Percentiles rank a stretch among this genome's conserved stretches.
These are phyloP conservation scores for Eurytoma adleriae DNA, from an alignment of 2,888 invertebrate genomes.

Conservation along the genomic window DNA sequence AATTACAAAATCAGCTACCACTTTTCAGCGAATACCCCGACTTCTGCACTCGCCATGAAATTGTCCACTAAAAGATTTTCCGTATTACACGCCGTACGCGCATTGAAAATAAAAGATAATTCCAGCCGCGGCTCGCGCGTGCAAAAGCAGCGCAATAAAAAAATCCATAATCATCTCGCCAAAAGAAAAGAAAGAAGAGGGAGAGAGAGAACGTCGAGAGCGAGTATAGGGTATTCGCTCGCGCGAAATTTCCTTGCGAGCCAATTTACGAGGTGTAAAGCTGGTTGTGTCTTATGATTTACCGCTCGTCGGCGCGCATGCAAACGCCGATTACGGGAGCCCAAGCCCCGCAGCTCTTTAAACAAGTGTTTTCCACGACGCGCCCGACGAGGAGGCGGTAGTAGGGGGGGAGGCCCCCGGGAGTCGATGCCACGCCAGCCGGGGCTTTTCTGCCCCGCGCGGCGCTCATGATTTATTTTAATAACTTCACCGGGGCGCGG, in stretches of 20 bases:
- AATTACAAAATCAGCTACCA: no score
- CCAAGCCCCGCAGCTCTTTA: conserved; percentile 53
- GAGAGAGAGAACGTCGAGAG: background rate
- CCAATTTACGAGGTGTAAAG: conserved; percentile 31
- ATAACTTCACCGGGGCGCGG: conserved; percentile 13
- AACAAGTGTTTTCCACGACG: conserved; percentile 54
- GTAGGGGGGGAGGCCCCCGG: no score
- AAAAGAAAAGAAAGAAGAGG: background rate
- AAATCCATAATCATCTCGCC: conserved; percentile 4
- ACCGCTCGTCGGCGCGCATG: conserved; percentile 56
- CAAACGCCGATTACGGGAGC: conserved; percentile 51
- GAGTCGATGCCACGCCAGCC: no score
- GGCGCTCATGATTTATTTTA: conserved; percentile 20
- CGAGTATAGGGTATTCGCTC: background rate
- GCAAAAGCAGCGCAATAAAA: background rate
- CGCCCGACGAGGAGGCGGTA: background rate
- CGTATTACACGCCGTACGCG: no score
- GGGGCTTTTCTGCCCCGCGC: background rate
- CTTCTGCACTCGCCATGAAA: no score
- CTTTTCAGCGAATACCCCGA: no score
- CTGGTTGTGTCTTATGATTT: conserved; percentile 47
- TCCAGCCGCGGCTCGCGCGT: no score
- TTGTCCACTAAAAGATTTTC: no score
- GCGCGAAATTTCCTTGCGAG: conserved; percentile 27
- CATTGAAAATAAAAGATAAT: no score